A percentile compares a stretch with the other conserved stretches of the same genome.
These are phyloP conservation scores for Pteria penguin DNA, from an alignment of 2,888 invertebrate genomes.

Conservation along the genomic window DNA sequence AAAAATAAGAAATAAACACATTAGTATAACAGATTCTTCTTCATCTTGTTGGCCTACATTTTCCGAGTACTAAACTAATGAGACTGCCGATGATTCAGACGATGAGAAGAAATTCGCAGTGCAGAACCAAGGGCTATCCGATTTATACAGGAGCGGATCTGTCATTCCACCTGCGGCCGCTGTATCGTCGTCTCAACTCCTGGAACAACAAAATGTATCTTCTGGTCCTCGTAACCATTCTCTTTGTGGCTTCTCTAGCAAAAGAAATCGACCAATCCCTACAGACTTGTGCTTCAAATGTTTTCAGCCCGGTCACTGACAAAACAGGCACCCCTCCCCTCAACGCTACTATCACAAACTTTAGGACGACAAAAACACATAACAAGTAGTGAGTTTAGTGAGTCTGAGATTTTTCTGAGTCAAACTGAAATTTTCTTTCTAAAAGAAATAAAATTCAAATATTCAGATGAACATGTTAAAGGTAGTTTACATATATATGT, in stretches of 20 bases:
- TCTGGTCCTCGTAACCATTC: background rate
- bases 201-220: too few relatives aligned
- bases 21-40: background rate
- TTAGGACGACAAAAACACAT: too few relatives aligned
- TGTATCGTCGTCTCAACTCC: background rate
- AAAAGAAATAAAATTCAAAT: constrained; percentile 2
- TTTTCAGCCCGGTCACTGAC: constrained; percentile 1
- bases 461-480: constrained; percentile 3
- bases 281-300: too few relatives aligned
- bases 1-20: background rate
- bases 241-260: too few relatives aligned
- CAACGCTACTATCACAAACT: background rate
- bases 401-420: background rate
- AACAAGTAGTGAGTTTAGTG: background rate
- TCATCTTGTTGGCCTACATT: too few relatives aligned
- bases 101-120: too few relatives aligned
- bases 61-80: too few relatives aligned
- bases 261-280: too few relatives aligned
- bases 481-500: constrained; percentile 12
- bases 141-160: too few relatives aligned
- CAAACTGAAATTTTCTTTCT: background rate
- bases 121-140: too few relatives aligned
- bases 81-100: constrained; percentile 2
- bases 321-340: background rate
- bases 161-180: constrained; percentile 2